These are phyloP conservation scores for Caenorhabditis becei DNA, from an alignment of 2,888 invertebrate genomes.

Conservation along the genomic window DNA sequence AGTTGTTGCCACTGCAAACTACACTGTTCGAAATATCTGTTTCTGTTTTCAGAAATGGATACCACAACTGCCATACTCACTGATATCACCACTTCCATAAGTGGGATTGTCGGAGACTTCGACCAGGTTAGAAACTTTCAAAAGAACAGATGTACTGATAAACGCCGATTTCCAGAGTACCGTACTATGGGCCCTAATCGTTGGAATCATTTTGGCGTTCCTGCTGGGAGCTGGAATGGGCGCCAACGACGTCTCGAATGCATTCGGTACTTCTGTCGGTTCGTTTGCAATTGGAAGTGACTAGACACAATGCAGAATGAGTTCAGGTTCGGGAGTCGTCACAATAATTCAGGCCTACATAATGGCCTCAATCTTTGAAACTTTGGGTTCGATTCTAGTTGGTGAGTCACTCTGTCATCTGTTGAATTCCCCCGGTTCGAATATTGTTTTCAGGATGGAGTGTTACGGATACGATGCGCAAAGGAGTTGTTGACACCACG, in stretches of 20 bases:
- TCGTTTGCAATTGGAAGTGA: constrained; percentile 85
- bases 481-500: constrained; percentile 93
- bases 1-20: background rate
- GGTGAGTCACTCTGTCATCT: constrained; percentile 85
- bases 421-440: background rate
- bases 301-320: background rate
- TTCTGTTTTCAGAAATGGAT: constrained; percentile 42
- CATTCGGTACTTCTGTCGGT: constrained; percentile 88
- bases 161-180: constrained; percentile 41
- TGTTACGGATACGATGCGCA: constrained; percentile 98
- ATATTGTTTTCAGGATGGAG: constrained; percentile 85
- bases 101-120: constrained; percentile 24
- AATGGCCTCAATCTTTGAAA: constrained; percentile 95
- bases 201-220: constrained; percentile 95
- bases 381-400: constrained; percentile 94
- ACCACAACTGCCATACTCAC: constrained; percentile 34
- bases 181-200: constrained; percentile 89
- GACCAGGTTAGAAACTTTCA: constrained; percentile 34
- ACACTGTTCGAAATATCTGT: background rate
- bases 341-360: constrained; percentile 94
- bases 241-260: constrained; percentile 98
- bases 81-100: constrained; percentile 35
- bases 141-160: no score
- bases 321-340: constrained; percentile 61
- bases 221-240: constrained; percentile 97